phyloP scores from a whole-genome alignment of 1,140 invertebrate genomes.

The Propsilocerus akamusi region DNA sequence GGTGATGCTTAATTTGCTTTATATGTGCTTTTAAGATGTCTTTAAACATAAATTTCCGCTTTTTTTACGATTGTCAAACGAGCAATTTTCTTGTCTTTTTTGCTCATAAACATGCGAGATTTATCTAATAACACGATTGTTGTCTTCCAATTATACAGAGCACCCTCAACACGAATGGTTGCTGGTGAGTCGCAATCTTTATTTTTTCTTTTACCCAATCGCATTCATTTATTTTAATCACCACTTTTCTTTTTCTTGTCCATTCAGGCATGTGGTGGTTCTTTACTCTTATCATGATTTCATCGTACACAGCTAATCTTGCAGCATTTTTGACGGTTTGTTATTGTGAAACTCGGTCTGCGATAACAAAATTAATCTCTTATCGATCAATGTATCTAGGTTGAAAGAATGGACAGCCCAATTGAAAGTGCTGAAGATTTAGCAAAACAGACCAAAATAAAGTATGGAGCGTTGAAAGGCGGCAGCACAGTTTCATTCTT shows the following conservation, averaged over 20 bases:
- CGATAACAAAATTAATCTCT: not conserved
- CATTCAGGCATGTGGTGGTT: constrained; percentile 94
- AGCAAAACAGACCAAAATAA: constrained; percentile 90
- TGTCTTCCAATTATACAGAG: constrained; percentile 31
- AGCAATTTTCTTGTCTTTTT: too few species aligned
- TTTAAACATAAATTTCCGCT: too few species aligned
- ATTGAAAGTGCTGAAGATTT: constrained; percentile 92
- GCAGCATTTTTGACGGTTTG: constrained; percentile 88
- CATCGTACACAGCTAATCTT: constrained; percentile 93
- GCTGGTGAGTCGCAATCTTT: constrained; percentile 32
- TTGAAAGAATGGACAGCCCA: constrained; percentile 82
- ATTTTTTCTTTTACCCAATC: too few species aligned
- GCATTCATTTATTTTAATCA: too few species aligned
- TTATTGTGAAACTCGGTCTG: not conserved
- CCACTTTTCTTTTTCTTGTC: too few species aligned
- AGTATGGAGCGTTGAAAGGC: constrained; percentile 84
- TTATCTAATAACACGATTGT: constrained; percentile 5
- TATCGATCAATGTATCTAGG: not conserved
- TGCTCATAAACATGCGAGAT: too few species aligned
- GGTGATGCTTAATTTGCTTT: too few species aligned
- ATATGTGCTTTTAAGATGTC: too few species aligned
- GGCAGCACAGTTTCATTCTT: constrained; percentile 88
- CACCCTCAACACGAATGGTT: constrained; percentile 73
- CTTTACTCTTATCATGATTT: constrained; percentile 96
- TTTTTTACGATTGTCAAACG: too few species aligned